A percentile compares a stretch with the other conserved stretches of the same genome.
phyloP scores from a whole-genome alignment of 2,888 invertebrate genomes.

The Agriopis leucophaearia region DNA sequence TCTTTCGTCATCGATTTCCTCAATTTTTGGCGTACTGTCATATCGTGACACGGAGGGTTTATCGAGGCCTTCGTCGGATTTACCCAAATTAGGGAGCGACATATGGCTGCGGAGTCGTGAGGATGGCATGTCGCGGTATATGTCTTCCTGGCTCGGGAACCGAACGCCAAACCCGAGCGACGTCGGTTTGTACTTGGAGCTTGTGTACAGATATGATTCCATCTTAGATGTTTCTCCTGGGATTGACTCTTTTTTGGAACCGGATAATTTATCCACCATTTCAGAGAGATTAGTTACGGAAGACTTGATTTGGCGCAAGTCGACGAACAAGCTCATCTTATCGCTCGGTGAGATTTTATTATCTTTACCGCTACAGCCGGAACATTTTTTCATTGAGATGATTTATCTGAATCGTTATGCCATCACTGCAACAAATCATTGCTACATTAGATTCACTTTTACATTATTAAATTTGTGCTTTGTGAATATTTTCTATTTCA shows the following conservation, averaged over 20 bases:
- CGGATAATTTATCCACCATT: constrained; percentile 82
- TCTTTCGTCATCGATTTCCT: constrained; percentile 74
- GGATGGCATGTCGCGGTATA: constrained; percentile 78
- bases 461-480: too few species aligned
- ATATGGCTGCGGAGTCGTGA: constrained; percentile 79
- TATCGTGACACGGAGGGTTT: constrained; percentile 61
- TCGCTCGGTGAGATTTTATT: constrained; percentile 39
- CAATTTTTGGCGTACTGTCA: constrained; percentile 67
- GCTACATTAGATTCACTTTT: constrained; percentile 11
- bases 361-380: constrained; percentile 39
- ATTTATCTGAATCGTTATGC: constrained; percentile 14
- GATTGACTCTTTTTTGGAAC: constrained; percentile 66
- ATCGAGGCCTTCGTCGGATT: constrained; percentile 67
- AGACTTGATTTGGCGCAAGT: constrained; percentile 81
- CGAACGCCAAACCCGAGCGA: constrained; percentile 79
- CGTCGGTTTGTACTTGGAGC: constrained; percentile 76
- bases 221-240: constrained; percentile 62
- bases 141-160: constrained; percentile 81
- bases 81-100: constrained; percentile 81
- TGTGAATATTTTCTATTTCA: neutral
- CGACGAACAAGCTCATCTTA: constrained; percentile 82
- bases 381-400: constrained; percentile 48
- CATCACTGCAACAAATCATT: constrained; percentile 38
- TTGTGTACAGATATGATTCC: constrained; percentile 65
- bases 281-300: constrained; percentile 81